Evolutionary conservation across 2,888 invertebrate genomes (phyloP).

Genomic region (Thumatha senex): DNA sequence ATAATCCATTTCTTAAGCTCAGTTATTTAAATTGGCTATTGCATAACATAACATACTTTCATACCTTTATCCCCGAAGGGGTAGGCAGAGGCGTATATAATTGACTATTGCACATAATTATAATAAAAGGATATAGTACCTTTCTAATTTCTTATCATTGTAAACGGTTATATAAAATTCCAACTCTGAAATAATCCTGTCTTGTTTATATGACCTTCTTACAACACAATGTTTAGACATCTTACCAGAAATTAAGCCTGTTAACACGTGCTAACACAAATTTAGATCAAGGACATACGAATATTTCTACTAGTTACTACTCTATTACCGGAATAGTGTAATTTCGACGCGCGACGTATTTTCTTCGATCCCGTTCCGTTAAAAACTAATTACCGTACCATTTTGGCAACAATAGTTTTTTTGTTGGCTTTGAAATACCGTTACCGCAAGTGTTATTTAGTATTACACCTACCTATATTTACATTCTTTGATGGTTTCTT

Average conservation of each 20-base stretch:
- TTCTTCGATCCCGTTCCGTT: slow-evolving; percentile 11
- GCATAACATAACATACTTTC: too few species aligned
- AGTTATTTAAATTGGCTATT: too few species aligned
- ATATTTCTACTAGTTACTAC: background rate
- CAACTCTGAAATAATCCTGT: background rate
- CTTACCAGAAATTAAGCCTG: slow-evolving; percentile 12
- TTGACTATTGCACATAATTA: too few species aligned
- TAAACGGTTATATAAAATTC: too few species aligned
- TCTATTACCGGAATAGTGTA: background rate
- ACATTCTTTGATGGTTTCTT: background rate
- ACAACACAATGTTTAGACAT: background rate
- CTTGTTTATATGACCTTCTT: slow-evolving; percentile 15
- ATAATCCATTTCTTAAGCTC: too few species aligned
- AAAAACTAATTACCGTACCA: slow-evolving; percentile 9
- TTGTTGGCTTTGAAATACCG: slow-evolving; percentile 5
- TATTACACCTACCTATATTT: background rate
- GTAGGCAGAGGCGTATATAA: too few species aligned
- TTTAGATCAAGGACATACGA: slow-evolving; percentile 35
- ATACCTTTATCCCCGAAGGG: too few species aligned
- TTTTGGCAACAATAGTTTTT: slow-evolving; percentile 10
- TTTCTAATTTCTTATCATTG: too few species aligned
- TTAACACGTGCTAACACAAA: slow-evolving; percentile 14
- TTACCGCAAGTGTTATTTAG: background rate
- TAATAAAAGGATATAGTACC: too few species aligned
- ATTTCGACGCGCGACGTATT: background rate